phyloP scores from a whole-genome alignment of 53 echinoderm and acorn worm genomes.

The Zoroaster sp. region DNA sequence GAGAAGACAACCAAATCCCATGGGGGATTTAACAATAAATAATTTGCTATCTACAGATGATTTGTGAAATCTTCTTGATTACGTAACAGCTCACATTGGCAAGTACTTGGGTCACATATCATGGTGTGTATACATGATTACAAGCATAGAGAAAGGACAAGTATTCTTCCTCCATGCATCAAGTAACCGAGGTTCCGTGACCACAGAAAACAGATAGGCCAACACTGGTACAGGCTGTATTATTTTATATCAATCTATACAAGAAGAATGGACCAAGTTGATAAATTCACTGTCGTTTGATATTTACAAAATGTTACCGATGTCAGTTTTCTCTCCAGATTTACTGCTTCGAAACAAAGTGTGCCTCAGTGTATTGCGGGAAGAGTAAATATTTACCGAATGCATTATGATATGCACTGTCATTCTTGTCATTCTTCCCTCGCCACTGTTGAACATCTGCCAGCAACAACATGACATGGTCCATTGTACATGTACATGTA shows the following conservation, averaged over 20 bases:
- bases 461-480: too few species aligned
- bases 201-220: too few species aligned
- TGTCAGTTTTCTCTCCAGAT: not conserved
- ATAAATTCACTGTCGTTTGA: too few species aligned
- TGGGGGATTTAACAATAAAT: not conserved
- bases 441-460: not conserved
- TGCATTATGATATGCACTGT: conserved; percentile 2
- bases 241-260: too few species aligned
- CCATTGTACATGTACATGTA: too few species aligned
- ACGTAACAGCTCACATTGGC: not conserved
- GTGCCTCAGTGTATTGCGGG: not conserved
- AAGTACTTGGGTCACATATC: not conserved
- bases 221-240: too few species aligned
- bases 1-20: too few species aligned
- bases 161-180: too few species aligned
- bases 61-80: not conserved
- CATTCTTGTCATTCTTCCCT: not conserved
- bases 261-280: too few species aligned
- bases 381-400: conserved; percentile 13
- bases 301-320: too few species aligned
- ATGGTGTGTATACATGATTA: not conserved
- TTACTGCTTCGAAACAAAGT: not conserved
- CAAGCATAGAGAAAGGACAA: too few species aligned
- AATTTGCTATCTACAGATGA: not conserved
- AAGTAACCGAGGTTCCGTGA: too few species aligned